These are phyloP conservation scores for Scomber colias DNA, from an alignment of 2,113 vertebrate species.

Conservation along the genomic window DNA sequence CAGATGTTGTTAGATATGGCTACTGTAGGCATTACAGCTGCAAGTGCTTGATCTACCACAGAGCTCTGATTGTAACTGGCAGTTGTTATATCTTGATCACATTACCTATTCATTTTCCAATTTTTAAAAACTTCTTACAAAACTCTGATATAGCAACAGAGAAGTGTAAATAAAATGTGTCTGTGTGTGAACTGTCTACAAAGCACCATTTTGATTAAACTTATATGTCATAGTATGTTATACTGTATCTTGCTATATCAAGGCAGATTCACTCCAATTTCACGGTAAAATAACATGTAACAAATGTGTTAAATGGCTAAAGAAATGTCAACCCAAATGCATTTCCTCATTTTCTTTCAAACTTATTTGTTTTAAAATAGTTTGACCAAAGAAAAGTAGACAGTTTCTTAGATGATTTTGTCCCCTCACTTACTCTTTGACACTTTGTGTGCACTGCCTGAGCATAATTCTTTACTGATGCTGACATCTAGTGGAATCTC, in stretches of 20 bases:
- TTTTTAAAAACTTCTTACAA: no score
- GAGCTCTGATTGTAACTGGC: conserved; percentile 24
- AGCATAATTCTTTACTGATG: conserved; percentile 16
- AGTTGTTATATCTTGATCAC: conserved; percentile 20
- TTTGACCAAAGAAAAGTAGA: background rate
- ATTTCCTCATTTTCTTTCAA: background rate
- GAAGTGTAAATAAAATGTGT: background rate
- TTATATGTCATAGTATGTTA: no score
- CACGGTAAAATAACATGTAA: background rate
- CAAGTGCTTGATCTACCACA: conserved; percentile 28
- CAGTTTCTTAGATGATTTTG: background rate
- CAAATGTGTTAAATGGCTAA: background rate
- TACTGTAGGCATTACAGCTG: conserved; percentile 30
- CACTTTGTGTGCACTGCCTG: background rate
- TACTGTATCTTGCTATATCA: background rate
- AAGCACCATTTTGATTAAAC: background rate
- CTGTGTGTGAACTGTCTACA: background rate
- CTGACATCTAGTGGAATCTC: conserved; percentile 74
- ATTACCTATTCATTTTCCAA: conserved; percentile 18
- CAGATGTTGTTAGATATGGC: conserved; percentile 44
- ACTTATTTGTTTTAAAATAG: background rate
- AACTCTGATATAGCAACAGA: background rate
- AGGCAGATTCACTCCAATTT: background rate
- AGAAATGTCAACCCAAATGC: background rate
- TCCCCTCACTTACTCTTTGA: background rate